Evolutionary conservation across 2,888 invertebrate genomes (phyloP).

Genomic region (Euplagia quadripunctaria): DNA sequence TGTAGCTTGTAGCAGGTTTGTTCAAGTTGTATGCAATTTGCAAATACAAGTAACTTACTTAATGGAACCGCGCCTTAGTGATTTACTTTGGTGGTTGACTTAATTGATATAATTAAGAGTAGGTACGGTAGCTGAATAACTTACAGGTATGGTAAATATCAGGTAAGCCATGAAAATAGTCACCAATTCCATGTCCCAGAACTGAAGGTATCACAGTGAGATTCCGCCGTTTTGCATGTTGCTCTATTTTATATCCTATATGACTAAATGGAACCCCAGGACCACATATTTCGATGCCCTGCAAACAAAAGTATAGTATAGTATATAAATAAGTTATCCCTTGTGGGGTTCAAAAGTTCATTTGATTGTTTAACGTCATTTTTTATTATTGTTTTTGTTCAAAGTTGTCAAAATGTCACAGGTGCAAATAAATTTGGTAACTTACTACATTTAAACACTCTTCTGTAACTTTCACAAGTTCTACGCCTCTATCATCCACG

Average conservation of each 20-base stretch:
- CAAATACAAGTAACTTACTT: too few species aligned
- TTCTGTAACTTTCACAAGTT: conserved; percentile 91
- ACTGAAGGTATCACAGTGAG: conserved; percentile 92
- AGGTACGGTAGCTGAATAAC: conserved; percentile 49
- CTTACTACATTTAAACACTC: conserved; percentile 90
- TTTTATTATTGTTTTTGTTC: not conserved
- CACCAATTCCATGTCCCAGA: conserved; percentile 97
- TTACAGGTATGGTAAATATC: conserved; percentile 95
- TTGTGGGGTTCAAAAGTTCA: too few species aligned
- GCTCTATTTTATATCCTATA: conserved; percentile 90
- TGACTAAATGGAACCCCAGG: conserved; percentile 87
- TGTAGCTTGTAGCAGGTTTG: too few species aligned
- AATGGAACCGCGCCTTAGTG: too few species aligned
- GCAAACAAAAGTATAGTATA: conserved; percentile 12
- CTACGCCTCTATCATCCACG: conserved; percentile 91
- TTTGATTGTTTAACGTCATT: not conserved
- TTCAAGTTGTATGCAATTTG: too few species aligned
- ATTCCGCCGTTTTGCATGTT: conserved; percentile 88
- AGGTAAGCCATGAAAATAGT: conserved; percentile 97
- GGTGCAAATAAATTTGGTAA: not conserved
- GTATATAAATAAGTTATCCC: too few species aligned
- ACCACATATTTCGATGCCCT: conserved; percentile 88
- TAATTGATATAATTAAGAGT: not conserved
- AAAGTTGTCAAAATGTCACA: not conserved
- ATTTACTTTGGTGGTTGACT: not conserved